Evolutionary conservation across 2,113 vertebrate genomes (phyloP), one percentile per base, ranked within the genome.

Genomic region (Setophaga kirtlandii): DNA sequence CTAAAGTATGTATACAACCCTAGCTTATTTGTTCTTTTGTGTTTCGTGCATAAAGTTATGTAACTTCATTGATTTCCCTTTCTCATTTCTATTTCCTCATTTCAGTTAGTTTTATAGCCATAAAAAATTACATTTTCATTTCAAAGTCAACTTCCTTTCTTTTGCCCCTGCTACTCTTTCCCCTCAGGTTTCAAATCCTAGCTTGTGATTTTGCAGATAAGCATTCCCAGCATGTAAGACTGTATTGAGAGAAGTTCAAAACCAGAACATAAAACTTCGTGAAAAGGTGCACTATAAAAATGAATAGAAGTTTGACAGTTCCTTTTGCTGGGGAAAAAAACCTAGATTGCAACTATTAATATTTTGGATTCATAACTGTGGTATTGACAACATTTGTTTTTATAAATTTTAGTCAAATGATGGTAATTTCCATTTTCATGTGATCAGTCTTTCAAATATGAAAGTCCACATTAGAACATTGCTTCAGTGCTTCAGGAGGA

Each of bases 131-230:
- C 18, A 62, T 85, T 94, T 95, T 83, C 58, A 25, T 30, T 85
- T 91, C 70, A 87, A 87, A 91, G 81, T 44, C 56, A 46, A 37
- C 47, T 91, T 50, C 23, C 50, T 73, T 91, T 30, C 35, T 62
- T 87, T 56, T 10, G 3, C 17, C n/a, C 18, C 5, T 21, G 18
- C 6, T 50, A 64, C 56, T 77, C 31, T 84, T 94, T 89, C 58
- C 69, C 68, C 44, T 63, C 49, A 60, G 35, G 37, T 95, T 96
- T 94, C 65, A 28, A 31, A 89, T 60, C 39, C 70, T 75, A 84
- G 9, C 30, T 78, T 81, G 47, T 60, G 88, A 95, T 93, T 93
- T 75, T 94, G 24, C 42, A 92, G 91, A 89, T 92, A 89, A 90
- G 35, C 52, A 63, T 75, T 92, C 64, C 39, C 64, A 83, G 59